A percentile compares a stretch with the other conserved stretches of the same genome.
These are phyloP conservation scores for Bimastos eiseni DNA, from an alignment of 2,888 invertebrate species.

Conservation along the genomic window DNA sequence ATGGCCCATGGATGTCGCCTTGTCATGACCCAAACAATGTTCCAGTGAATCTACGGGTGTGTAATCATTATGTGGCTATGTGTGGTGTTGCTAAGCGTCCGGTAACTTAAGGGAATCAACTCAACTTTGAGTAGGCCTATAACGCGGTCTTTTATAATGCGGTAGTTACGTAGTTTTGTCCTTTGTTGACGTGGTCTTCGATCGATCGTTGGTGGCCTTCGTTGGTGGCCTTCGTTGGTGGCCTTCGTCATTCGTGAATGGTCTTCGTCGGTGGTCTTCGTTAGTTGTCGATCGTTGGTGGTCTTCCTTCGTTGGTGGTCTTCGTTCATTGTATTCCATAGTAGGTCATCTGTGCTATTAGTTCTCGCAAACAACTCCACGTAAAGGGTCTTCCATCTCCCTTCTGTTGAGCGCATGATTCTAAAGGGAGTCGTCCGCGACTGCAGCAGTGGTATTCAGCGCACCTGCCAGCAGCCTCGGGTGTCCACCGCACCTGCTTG, in stretches of 20 bases:
- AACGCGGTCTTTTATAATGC: no score
- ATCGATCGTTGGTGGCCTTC: neutral
- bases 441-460: neutral
- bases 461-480: neutral
- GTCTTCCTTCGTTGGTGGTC: neutral
- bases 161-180: neutral
- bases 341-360: neutral
- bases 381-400: neutral
- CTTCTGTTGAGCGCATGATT: neutral
- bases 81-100: no score
- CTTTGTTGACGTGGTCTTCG: neutral
- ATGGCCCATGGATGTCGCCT: no score
- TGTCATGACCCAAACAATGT: no score
- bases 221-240: neutral
- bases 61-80: no score
- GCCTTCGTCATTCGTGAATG: no score
- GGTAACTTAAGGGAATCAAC: no score
- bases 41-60: no score
- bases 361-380: neutral
- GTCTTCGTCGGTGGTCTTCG: neutral
- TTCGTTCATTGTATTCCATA: neutral
- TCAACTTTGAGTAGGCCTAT: no score
- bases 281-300: no score
- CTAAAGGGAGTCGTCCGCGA: neutral
- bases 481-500: neutral